A percentile compares a stretch with the other conserved stretches of the same genome.
phyloP scores from a whole-genome alignment of 2,888 invertebrate genomes.

The Macaria notata region DNA sequence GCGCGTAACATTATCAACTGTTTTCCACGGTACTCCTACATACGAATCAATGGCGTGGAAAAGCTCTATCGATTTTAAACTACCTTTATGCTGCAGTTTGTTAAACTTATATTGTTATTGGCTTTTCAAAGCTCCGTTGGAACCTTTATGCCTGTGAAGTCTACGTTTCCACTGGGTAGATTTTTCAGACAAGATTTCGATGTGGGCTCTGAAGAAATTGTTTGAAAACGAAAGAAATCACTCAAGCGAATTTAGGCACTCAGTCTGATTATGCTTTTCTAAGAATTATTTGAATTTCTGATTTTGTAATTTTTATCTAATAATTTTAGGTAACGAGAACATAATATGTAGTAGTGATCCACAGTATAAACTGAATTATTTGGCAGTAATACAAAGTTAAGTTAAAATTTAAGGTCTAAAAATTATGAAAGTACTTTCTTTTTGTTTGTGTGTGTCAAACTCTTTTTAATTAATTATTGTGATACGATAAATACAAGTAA shows the following conservation, averaged over 20 bases:
- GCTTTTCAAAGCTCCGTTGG: constrained; percentile 45
- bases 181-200: constrained; percentile 16
- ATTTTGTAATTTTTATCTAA: not conserved
- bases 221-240: constrained; percentile 5
- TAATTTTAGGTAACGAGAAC: not conserved
- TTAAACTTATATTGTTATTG: constrained; percentile 67
- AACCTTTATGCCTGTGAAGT: constrained; percentile 33
- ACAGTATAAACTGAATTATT: too few relatives aligned
- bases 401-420: too few relatives aligned
- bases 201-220: not conserved
- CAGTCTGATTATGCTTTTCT: too few relatives aligned
- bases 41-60: constrained; percentile 61
- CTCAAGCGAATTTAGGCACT: not conserved
- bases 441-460: too few relatives aligned
- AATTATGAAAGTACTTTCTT: too few relatives aligned
- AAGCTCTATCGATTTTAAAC: constrained; percentile 65
- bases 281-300: too few relatives aligned
- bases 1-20: constrained; percentile 10
- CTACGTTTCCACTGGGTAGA: constrained; percentile 26
- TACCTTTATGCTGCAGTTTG: constrained; percentile 60
- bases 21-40: constrained; percentile 39
- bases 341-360: too few relatives aligned
- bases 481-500: too few relatives aligned
- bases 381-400: too few relatives aligned
- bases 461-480: too few relatives aligned